Conservation (phyloP, 35 echinoderm and acorn worm genomes). For the Nesometra sesokonis region DNA sequence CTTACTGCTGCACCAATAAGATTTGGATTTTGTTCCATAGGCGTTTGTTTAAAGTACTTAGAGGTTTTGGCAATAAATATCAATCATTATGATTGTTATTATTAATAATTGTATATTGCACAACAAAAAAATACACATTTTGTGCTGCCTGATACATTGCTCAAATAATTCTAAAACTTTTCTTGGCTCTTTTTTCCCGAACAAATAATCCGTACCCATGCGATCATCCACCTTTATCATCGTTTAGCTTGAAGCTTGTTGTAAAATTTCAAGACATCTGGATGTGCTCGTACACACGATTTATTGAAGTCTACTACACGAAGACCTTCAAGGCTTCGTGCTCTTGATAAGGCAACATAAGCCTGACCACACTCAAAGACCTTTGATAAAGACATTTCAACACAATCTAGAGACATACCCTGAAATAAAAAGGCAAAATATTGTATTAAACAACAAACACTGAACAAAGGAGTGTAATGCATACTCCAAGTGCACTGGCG, state of each 20-base stretch:
- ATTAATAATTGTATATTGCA: too few relatives aligned
- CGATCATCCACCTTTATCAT: background rate
- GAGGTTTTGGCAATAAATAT: too few relatives aligned
- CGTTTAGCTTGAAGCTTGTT: slow-evolving; percentile 6
- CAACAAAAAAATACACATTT: too few relatives aligned
- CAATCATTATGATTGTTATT: too few relatives aligned
- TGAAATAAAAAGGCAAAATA: slow-evolving; percentile 4
- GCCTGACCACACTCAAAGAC: slow-evolving; percentile 98
- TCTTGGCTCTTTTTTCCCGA: background rate
- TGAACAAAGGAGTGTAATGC: too few relatives aligned
- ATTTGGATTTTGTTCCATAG: too few relatives aligned
- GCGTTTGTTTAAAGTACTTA: too few relatives aligned
- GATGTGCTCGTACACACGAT: slow-evolving; percentile 79
- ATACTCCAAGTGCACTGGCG: too few relatives aligned
- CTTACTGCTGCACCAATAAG: too few relatives aligned
- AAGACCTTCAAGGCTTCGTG: slow-evolving; percentile 72
- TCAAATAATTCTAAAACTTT: too few relatives aligned
- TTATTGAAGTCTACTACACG: slow-evolving; percentile 84
- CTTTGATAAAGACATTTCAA: slow-evolving; percentile 83
- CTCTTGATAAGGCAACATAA: slow-evolving; percentile 86
- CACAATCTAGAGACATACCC: slow-evolving; percentile 98
- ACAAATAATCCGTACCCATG: background rate
- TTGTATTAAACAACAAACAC: too few relatives aligned
- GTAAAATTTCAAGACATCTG: slow-evolving; percentile 75
- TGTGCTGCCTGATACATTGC: too few relatives aligned